phyloP scores from a whole-genome alignment of 2,113 vertebrate genomes.

The Philantomba maxwellii region DNA sequence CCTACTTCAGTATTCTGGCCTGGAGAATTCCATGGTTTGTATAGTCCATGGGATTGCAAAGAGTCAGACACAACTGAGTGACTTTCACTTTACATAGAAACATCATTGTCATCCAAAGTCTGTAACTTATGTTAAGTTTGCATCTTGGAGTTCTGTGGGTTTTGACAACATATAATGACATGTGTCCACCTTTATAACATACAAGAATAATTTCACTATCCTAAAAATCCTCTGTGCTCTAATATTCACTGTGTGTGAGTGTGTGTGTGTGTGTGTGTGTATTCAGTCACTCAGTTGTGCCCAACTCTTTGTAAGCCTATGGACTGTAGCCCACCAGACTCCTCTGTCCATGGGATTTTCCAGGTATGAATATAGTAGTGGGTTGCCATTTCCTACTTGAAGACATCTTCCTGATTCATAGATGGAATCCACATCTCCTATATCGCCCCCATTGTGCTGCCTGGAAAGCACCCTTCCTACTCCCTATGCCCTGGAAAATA shows the following conservation, averaged over 20 bases:
- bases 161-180: not conserved
- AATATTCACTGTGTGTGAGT: not conserved
- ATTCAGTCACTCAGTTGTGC: not conserved
- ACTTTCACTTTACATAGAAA: not conserved
- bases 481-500: not conserved
- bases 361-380: not conserved
- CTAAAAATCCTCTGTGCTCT: not conserved
- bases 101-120: not conserved
- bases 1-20: not conserved
- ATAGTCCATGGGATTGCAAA: not conserved
- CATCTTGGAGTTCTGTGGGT: not conserved
- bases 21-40: not conserved
- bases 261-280: not conserved
- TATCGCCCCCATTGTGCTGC: accelerated
- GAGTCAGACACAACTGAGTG: not conserved
- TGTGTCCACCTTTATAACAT: not conserved
- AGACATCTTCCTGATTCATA: not conserved
- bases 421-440: not conserved
- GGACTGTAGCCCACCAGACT: not conserved
- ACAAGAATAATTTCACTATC: not conserved
- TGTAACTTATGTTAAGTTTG: not conserved
- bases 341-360: not conserved
- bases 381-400: not conserved
- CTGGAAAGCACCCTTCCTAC: not conserved
- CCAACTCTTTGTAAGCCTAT: not conserved